Evolutionary conservation across 1,140 invertebrate species (phyloP).

Genomic region (Geopemphigus sp.): DNA sequence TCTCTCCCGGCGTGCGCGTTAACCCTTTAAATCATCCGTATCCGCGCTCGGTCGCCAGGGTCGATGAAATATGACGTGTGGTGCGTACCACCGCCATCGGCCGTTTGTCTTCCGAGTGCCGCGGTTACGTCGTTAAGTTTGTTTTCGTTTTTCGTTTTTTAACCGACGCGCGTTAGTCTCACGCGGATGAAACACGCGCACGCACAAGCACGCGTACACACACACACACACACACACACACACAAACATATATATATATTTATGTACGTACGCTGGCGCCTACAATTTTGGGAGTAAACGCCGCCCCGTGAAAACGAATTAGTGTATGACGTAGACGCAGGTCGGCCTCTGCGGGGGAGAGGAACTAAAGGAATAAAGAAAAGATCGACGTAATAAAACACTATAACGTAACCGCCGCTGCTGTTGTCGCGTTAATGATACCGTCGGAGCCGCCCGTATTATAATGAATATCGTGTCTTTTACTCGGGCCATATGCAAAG

Average conservation of each 20-base stretch:
- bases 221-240: too few species aligned
- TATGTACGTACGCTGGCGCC: slow-evolving; percentile 7
- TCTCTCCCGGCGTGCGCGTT: background rate
- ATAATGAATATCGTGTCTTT: background rate
- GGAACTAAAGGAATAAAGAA: too few species aligned
- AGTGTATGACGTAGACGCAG: background rate
- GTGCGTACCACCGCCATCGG: background rate
- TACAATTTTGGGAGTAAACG: slow-evolving; percentile 20
- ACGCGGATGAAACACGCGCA: too few species aligned
- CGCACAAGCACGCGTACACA: too few species aligned
- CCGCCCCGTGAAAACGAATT: slow-evolving; percentile 16
- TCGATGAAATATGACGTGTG: slow-evolving; percentile 19
- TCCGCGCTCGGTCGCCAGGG: background rate
- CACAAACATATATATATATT: too few species aligned
- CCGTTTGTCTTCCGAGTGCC: slow-evolving; percentile 40
- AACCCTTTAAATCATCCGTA: slow-evolving; percentile 26
- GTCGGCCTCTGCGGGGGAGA: too few species aligned
- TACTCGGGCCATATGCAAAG: background rate
- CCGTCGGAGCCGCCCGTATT: background rate
- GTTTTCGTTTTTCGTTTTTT: background rate
- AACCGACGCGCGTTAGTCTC: too few species aligned
- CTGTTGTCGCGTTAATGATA: slow-evolving; percentile 20
- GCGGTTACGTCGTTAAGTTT: slow-evolving; percentile 23
- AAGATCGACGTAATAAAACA: slow-evolving; percentile 38
- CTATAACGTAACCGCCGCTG: background rate